These are phyloP conservation scores for Diplodus sargus DNA, from an alignment of 2,797 vertebrate genomes.

Conservation along the genomic window DNA sequence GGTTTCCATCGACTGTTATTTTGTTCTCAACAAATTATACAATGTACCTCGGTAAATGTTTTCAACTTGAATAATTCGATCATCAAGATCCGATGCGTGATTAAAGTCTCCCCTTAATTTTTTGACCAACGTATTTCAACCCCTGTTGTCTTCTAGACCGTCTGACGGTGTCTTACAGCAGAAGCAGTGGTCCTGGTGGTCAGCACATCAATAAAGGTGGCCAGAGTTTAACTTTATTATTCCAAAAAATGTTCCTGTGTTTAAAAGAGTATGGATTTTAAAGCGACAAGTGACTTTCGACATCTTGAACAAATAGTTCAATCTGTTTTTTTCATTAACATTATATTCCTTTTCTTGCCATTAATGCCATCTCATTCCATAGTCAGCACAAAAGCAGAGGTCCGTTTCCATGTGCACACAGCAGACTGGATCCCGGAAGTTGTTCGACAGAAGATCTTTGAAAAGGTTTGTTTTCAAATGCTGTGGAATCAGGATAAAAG, in stretches of 20 bases:
- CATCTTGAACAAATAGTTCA: not conserved
- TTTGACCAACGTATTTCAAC: too few relatives aligned
- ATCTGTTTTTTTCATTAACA: not conserved
- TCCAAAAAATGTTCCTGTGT: not conserved
- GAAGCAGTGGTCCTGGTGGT: conserved; percentile 94
- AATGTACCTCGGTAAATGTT: too few relatives aligned
- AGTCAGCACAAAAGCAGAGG: conserved; percentile 94
- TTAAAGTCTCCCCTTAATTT: too few relatives aligned
- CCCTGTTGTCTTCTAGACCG: conserved; percentile 81
- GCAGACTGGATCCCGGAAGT: conserved; percentile 95
- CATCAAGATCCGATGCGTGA: too few relatives aligned
- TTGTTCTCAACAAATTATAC: too few relatives aligned
- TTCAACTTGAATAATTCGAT: too few relatives aligned
- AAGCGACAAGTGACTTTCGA: not conserved
- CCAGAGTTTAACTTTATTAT: not conserved
- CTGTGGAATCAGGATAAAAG: not conserved
- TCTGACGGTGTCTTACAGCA: conserved; percentile 90
- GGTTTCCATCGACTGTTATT: too few relatives aligned
- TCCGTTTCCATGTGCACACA: conserved; percentile 92
- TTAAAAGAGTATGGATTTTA: not conserved
- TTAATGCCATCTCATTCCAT: conserved; percentile 17
- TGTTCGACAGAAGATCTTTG: conserved; percentile 85
- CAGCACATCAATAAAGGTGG: conserved; percentile 98
- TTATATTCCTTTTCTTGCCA: not conserved
- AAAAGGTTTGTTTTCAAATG: conserved; percentile 79